These are phyloP conservation scores for Ferdinandea cuprea DNA, from an alignment of 2,888 invertebrate species.

Conservation along the genomic window DNA sequence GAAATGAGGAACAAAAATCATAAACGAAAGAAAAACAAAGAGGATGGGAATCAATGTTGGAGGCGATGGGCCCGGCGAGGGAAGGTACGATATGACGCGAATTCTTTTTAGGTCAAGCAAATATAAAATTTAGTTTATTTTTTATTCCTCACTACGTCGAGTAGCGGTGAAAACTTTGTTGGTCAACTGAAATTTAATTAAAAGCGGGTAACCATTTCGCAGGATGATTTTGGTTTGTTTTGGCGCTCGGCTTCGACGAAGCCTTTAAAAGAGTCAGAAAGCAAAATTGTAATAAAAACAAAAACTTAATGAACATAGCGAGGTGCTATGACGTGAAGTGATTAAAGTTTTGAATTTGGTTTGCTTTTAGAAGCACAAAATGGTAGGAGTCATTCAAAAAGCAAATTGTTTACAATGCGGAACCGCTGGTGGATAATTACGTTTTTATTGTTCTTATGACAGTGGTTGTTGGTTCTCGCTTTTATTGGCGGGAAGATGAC, in stretches of 20 bases:
- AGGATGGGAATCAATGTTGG: constrained; percentile 42
- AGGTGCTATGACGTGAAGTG: constrained; percentile 6
- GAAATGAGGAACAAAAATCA: constrained; percentile 31
- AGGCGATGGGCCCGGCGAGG: background rate
- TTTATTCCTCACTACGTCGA: background rate
- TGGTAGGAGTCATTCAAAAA: background rate
- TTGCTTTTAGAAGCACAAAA: background rate
- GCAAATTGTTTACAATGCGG: background rate
- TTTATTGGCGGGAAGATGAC: background rate
- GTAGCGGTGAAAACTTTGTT: constrained; percentile 2
- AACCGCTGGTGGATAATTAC: too few species aligned
- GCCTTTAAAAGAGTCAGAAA: background rate
- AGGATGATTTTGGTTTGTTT: background rate
- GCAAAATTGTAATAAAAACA: background rate
- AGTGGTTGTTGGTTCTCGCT: background rate
- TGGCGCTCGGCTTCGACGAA: background rate
- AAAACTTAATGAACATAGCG: constrained; percentile 12
- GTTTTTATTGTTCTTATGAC: background rate
- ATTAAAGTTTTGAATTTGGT: constrained; percentile 9
- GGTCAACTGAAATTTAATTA: constrained; percentile 55
- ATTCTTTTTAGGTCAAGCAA: constrained; percentile 42
- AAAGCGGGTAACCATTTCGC: constrained; percentile 6
- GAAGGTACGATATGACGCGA: background rate
- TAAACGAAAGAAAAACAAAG: constrained; percentile 42
- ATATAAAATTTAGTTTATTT: constrained; percentile 19